Conservation (phyloP, 2,797 vertebrate species). For the Periparus ater region DNA sequence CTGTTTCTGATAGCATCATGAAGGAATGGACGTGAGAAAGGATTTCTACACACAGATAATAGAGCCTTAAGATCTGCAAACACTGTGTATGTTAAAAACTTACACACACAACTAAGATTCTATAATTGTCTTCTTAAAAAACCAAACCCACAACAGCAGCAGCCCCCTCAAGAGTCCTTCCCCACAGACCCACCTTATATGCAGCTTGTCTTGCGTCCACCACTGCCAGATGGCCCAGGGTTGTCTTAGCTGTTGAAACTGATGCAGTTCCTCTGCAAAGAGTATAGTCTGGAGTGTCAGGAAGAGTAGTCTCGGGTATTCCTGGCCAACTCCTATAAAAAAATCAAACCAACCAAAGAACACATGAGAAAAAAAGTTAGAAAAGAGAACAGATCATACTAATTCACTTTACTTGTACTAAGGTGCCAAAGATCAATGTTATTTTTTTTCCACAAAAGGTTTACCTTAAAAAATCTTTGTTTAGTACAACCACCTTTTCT, state of each 20-base stretch:
- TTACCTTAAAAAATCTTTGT: neutral
- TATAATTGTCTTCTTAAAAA: neutral
- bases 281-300: neutral
- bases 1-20: neutral
- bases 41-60: neutral
- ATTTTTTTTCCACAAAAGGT: neutral
- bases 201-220: conserved; percentile 78
- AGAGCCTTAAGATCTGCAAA: neutral
- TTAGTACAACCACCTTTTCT: neutral
- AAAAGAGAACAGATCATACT: neutral
- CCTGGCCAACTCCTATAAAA: conserved; percentile 84
- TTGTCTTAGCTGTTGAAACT: conserved; percentile 79
- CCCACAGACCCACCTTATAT: conserved; percentile 74
- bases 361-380: neutral
- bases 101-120: neutral
- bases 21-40: neutral
- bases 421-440: neutral
- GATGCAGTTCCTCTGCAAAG: conserved; percentile 68
- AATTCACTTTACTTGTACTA: neutral
- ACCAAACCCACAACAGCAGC: neutral
- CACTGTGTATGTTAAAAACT: neutral
- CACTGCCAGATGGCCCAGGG: conserved; percentile 74
- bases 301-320: conserved; percentile 65
- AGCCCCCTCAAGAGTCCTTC: neutral
- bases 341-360: neutral